Percentiles rank a stretch among this genome's conserved stretches.
Evolutionary conservation across 2,797 vertebrate genomes (phyloP).

Genomic region (Falco biarmicus): DNA sequence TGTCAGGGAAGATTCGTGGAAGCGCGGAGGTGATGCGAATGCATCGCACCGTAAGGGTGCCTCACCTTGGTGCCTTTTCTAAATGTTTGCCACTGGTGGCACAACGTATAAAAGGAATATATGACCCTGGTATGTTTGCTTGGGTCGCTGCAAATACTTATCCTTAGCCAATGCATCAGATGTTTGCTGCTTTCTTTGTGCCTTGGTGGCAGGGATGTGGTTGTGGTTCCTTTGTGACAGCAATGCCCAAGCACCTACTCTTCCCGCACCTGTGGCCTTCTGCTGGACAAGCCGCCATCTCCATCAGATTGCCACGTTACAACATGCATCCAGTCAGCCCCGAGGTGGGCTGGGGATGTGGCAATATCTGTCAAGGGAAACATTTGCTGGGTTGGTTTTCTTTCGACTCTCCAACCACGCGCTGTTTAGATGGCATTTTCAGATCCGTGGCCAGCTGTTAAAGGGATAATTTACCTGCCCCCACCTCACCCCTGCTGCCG

Average conservation of each 20-base stretch:
- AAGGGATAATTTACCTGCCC: neutral
- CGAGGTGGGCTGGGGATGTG: neutral
- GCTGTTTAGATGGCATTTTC: neutral
- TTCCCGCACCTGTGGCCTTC: neutral
- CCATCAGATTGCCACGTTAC: neutral
- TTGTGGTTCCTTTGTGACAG: neutral
- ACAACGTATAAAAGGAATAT: neutral
- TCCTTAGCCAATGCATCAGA: neutral
- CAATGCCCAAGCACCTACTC: neutral
- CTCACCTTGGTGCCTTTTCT: neutral
- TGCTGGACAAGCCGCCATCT: neutral
- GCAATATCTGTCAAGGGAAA: neutral
- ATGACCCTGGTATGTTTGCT: neutral
- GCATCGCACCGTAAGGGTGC: fast-evolving
- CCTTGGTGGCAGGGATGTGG: neutral
- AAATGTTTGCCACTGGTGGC: neutral
- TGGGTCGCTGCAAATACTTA: neutral
- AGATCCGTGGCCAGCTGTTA: neutral
- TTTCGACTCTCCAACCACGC: neutral
- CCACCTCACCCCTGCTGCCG: fast-evolving
- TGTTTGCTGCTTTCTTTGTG: neutral
- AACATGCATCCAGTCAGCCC: neutral
- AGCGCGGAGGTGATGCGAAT: neutral
- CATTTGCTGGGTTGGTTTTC: neutral
- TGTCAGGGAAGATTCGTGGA: neutral